Conservation (phyloP, 2,888 invertebrate species). For the Lepas anatifera region DNA sequence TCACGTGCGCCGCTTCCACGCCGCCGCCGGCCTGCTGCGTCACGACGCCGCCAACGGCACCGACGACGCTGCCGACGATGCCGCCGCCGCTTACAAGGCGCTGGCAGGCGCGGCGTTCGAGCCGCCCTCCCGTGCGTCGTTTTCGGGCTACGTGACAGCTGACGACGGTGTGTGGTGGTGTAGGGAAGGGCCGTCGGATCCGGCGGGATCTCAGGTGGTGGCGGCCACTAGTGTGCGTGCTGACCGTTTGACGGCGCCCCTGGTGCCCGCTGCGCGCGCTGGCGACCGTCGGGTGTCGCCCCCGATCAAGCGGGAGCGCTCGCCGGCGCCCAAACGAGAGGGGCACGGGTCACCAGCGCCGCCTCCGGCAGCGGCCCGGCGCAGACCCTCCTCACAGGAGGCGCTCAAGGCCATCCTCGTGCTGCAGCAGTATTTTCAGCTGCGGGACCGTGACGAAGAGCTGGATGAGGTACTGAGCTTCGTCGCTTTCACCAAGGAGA, state of each 20-base stretch:
- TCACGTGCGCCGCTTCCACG: neutral
- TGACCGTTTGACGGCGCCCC: neutral
- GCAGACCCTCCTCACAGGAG: neutral
- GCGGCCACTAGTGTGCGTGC: neutral
- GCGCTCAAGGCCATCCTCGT: slow-evolving; percentile 1
- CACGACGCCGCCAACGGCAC: neutral
- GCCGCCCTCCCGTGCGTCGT: neutral
- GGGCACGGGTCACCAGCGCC: neutral
- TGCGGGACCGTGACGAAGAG: neutral
- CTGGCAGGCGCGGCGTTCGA: neutral
- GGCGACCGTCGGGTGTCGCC: neutral
- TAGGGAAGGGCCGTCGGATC: too few relatives aligned
- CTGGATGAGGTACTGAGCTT: slow-evolving; percentile 7
- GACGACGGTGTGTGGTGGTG: neutral
- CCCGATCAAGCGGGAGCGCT: neutral
- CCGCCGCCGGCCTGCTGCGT: neutral
- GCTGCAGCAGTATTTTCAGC: slow-evolving; percentile 6
- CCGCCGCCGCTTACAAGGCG: neutral
- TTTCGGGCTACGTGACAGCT: neutral
- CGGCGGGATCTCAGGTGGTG: neutral
- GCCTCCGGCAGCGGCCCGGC: neutral
- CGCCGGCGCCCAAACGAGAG: neutral
- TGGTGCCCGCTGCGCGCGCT: too few relatives aligned
- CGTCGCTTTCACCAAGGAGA: neutral
- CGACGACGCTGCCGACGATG: neutral